Evolutionary conservation across 2,888 invertebrate genomes (phyloP), one percentile per base, ranked within the genome.

Genomic region (Pristionchus arcanus): DNA sequence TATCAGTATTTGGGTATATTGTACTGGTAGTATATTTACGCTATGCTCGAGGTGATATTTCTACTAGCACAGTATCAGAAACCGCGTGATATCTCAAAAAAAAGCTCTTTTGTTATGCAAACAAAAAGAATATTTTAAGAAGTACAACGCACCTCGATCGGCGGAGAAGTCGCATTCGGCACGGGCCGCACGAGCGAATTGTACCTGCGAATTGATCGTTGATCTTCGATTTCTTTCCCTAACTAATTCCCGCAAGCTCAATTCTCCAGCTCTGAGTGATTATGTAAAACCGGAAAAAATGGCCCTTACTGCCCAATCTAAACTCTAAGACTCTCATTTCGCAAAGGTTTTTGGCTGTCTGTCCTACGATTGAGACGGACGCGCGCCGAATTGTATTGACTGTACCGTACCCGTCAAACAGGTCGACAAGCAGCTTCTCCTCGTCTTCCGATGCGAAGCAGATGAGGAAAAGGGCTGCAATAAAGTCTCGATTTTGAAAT

Each of bases 171-270:
- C 16, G 96, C 95, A 59, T 95, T 95, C 42, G 95, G 95, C 34
- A 96, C 96, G 9, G 96, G 96, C 77, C 96, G 94, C 77, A 96
- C 96, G 21, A 96, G 95, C 2, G 95, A 95, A 90, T 96, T 88
- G 94, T 96, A 96, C 49, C 96, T 96, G 55, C 91, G 91, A 93
- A 96, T 96, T 66, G n/a, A 66, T 9, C 0, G n/a, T 66, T 66
- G 66, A 66, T 28, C 4, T 66, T 28, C 2, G 21, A 11, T 21
- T 19, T 21, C 55, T 55, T 55, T 42, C 42, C 42, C 42, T 42
- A 9, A 42, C 42, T 42, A 42, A 42, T 42, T 42, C 42, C 42
- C 42, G 3, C 42, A 9, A 42, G 42, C 9, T 42, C 42, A 3
- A 42, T 42, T 5, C n/a, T n/a, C n/a, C n/a, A n/a, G n/a, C n/a